These are phyloP conservation scores for Aptenodytes patagonicus DNA, from an alignment of 2,113 vertebrate genomes.

Conservation along the genomic window DNA sequence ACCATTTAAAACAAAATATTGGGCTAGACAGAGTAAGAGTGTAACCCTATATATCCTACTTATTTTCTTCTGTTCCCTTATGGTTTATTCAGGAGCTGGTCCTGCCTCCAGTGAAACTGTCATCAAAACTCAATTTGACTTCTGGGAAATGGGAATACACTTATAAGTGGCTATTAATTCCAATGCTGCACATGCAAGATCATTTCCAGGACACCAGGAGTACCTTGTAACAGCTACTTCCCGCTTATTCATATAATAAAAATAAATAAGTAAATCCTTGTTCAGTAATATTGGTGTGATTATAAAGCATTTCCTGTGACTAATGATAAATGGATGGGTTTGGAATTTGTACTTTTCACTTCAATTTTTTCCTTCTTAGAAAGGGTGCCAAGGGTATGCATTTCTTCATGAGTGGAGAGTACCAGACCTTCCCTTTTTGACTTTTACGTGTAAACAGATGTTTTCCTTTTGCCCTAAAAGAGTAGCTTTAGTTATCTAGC, in stretches of 20 bases:
- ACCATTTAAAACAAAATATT: slow-evolving; percentile 4
- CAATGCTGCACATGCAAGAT: not conserved
- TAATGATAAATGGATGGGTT: not conserved
- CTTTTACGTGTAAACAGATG: not conserved
- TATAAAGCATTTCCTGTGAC: not conserved
- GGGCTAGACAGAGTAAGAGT: not conserved
- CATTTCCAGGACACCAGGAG: not conserved
- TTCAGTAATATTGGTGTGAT: not conserved
- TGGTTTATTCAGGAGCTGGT: slow-evolving; percentile 6
- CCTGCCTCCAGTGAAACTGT: slow-evolving; percentile 1
- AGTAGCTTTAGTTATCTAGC: not conserved
- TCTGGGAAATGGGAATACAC: slow-evolving; percentile 6
- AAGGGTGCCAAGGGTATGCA: fast-evolving
- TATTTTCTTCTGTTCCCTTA: not conserved
- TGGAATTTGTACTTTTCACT: not conserved
- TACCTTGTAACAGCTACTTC: not conserved
- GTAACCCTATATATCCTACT: not conserved
- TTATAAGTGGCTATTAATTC: slow-evolving; percentile 22
- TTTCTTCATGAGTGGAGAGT: not conserved
- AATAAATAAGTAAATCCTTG: not conserved
- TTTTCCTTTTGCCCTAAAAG: not conserved
- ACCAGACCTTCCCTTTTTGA: not conserved
- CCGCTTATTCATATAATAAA: not conserved
- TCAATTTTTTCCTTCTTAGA: not conserved
- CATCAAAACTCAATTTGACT: slow-evolving; percentile 27